phyloP scores from a whole-genome alignment of 2,888 invertebrate genomes.

The Caenorhabditis sp. region DNA sequence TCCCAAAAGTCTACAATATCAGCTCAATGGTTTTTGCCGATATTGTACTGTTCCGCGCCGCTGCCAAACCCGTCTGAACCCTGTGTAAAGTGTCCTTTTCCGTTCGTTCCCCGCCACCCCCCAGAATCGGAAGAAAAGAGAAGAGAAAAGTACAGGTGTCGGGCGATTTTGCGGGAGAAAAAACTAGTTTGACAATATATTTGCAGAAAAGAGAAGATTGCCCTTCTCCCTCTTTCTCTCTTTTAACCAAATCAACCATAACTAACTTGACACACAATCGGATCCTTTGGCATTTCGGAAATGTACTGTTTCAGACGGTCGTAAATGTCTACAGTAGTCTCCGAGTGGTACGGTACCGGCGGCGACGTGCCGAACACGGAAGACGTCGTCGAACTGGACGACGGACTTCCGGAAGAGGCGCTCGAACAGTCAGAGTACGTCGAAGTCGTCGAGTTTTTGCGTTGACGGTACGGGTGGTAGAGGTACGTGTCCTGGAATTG shows the following conservation, averaged over 20 bases:
- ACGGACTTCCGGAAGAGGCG: conserved; percentile 22
- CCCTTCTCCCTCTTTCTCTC: neutral
- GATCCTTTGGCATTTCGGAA: conserved; percentile 39
- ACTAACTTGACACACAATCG: conserved; percentile 38
- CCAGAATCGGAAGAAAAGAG: neutral
- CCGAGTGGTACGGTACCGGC: neutral
- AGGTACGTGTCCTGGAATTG: conserved; percentile 21
- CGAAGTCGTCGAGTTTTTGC: conserved; percentile 39
- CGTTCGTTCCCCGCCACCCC: neutral
- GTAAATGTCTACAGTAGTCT: conserved; percentile 13
- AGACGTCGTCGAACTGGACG: too few species aligned
- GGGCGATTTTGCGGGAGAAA: neutral
- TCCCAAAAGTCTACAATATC: too few species aligned
- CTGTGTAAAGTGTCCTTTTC: neutral
- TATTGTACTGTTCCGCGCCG: too few species aligned
- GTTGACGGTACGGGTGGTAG: conserved; percentile 44
- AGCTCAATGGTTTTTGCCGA: too few species aligned
- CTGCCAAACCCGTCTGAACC: too few species aligned
- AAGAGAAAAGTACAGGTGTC: neutral
- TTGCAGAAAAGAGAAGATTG: neutral
- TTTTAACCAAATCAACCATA: neutral
- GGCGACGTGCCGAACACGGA: too few species aligned
- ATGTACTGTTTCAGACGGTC: conserved; percentile 40
- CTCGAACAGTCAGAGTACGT: conserved; percentile 40
- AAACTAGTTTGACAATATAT: neutral